phyloP scores from a whole-genome alignment of 2,888 invertebrate species.

The Druceiella hillmani region DNA sequence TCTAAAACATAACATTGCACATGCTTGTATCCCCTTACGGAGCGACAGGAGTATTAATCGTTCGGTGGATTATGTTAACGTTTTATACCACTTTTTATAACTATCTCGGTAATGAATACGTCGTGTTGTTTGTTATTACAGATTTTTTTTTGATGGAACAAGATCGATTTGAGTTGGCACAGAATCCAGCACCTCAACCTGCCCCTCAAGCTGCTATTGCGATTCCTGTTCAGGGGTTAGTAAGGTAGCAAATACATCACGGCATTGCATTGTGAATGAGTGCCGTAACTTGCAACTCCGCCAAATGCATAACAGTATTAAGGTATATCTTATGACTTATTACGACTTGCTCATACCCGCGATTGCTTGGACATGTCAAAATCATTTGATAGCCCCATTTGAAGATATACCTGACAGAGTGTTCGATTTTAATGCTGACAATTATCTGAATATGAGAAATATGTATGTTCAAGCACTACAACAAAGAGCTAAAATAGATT shows the following conservation, averaged over 20 bases:
- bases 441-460: constrained; percentile 11
- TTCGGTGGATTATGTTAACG: too few relatives aligned
- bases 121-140: constrained; percentile 12
- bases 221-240: constrained; percentile 13
- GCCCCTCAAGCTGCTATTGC: too few relatives aligned
- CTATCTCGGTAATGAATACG: too few relatives aligned
- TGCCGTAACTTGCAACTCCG: constrained; percentile 9
- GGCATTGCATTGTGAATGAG: constrained; percentile 11
- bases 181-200: constrained; percentile 12
- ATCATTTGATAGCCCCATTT: constrained; percentile 11
- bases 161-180: constrained; percentile 18
- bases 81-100: too few relatives aligned
- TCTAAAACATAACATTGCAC: constrained; percentile 9
- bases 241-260: constrained; percentile 16
- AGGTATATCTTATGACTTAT: constrained; percentile 11
- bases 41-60: too few relatives aligned
- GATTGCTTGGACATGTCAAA: constrained; percentile 11
- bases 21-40: too few relatives aligned
- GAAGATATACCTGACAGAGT: constrained; percentile 7
- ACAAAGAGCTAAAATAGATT: constrained; percentile 10
- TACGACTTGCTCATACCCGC: constrained; percentile 6
- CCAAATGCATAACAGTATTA: constrained; percentile 8
- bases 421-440: constrained; percentile 10
- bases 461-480: constrained; percentile 8
- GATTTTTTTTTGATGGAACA: constrained; percentile 18